Conservation (phyloP, 2,113 vertebrate genomes). For the Pseudonaja textilis region DNA sequence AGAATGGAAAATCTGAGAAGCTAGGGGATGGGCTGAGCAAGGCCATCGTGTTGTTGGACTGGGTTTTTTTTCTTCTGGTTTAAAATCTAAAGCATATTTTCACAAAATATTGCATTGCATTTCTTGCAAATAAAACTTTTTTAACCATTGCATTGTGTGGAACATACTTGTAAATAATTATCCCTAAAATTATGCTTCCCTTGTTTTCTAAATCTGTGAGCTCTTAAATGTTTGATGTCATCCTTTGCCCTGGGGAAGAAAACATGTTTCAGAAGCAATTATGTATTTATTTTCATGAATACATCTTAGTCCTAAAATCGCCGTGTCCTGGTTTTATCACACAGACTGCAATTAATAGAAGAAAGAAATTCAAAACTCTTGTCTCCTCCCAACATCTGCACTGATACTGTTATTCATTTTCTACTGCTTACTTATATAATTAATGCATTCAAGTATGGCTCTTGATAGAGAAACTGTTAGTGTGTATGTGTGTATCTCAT, state of each 20-base stretch:
- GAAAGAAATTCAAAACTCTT: background rate
- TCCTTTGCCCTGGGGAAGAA: background rate
- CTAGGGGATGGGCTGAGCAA: background rate
- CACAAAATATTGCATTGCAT: background rate
- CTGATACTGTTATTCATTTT: background rate
- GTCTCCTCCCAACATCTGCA: background rate
- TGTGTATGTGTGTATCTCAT: background rate
- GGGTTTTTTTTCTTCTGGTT: background rate
- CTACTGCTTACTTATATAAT: background rate
- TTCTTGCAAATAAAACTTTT: background rate
- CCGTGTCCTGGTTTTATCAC: background rate
- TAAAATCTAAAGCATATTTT: background rate
- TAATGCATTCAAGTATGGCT: background rate
- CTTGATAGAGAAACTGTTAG: background rate
- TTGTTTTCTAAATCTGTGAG: conserved; percentile 2
- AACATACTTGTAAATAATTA: background rate
- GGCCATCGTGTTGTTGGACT: background rate
- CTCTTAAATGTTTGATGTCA: conserved; percentile 6
- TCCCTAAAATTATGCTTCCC: background rate
- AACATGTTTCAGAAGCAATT: background rate
- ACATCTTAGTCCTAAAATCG: background rate
- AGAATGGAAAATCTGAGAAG: background rate
- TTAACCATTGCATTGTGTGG: background rate
- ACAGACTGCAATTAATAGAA: background rate
- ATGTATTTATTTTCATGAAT: background rate